Percentiles rank a stretch among this genome's conserved stretches.
phyloP scores from a whole-genome alignment of 2,797 vertebrate species.

The Taeniopygia guttata region DNA sequence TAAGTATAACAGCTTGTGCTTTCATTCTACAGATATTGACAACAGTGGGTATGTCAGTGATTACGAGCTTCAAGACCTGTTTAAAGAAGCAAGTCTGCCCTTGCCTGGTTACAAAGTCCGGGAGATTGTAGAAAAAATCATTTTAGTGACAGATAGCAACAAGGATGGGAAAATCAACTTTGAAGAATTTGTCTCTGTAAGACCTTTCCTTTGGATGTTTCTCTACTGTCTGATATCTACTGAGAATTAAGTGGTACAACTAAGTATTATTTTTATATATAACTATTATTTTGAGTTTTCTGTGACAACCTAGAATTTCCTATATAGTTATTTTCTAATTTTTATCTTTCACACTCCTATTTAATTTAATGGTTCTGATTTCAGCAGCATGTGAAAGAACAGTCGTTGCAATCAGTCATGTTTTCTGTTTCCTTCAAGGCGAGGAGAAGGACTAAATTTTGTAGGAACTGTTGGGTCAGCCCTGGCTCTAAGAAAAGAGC shows the following conservation, averaged over 20 bases:
- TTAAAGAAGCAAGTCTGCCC: conserved; percentile 91
- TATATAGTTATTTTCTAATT: neutral
- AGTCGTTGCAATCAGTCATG: neutral
- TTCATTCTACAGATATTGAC: conserved; percentile 85
- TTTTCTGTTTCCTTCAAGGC: neutral
- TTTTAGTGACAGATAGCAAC: conserved; percentile 86
- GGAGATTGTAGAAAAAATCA: conserved; percentile 90
- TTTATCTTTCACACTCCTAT: neutral
- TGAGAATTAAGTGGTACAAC: neutral
- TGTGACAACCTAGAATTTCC: neutral
- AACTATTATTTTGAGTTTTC: neutral
- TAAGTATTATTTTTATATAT: neutral
- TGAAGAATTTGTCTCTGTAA: conserved; percentile 94
- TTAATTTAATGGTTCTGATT: neutral
- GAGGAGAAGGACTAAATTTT: neutral
- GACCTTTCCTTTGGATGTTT: neutral
- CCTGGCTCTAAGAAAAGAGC: neutral
- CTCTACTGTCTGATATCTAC: neutral
- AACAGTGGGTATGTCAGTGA: conserved; percentile 93
- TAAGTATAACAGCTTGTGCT: neutral
- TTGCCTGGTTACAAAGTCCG: conserved; percentile 93
- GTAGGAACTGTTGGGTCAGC: neutral
- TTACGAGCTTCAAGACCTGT: conserved; percentile 96
- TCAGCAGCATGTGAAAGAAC: neutral
- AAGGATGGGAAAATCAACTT: conserved; percentile 96